Conservation (phyloP, 2,888 invertebrate genomes). For the Stramonita haemastoma region DNA sequence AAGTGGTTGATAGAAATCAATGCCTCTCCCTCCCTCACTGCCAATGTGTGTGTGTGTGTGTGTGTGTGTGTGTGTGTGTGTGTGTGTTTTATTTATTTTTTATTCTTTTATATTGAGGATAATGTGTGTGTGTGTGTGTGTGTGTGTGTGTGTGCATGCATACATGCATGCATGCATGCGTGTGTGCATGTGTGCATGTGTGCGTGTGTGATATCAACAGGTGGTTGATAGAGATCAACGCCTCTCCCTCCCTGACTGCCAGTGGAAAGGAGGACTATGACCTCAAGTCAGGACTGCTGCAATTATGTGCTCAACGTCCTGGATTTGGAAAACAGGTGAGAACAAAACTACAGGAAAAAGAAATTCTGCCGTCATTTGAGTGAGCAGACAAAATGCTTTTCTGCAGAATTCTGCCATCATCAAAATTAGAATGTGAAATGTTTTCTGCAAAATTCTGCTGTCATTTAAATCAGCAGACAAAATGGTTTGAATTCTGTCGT, state of each 20-base stretch:
- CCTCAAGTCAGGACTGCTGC: slow-evolving; percentile 81
- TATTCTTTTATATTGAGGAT: too few relatives aligned
- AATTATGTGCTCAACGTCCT: slow-evolving; percentile 82
- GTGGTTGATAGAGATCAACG: slow-evolving; percentile 83
- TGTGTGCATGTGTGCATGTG: background rate
- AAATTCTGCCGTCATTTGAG: too few relatives aligned
- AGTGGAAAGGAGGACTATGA: slow-evolving; percentile 82
- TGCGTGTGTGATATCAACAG: slow-evolving; percentile 61
- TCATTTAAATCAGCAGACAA: too few relatives aligned
- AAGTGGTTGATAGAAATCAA: slow-evolving; percentile 83
- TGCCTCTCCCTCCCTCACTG: slow-evolving; percentile 82
- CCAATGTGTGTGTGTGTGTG: too few relatives aligned
- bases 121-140: background rate
- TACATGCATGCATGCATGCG: background rate
- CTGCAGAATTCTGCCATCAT: too few relatives aligned
- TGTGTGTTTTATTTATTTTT: too few relatives aligned
- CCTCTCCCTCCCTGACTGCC: slow-evolving; percentile 82
- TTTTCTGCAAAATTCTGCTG: too few relatives aligned
- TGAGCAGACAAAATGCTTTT: too few relatives aligned
- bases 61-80: too few relatives aligned
- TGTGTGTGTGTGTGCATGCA: background rate
- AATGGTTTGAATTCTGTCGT: too few relatives aligned
- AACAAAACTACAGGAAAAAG: too few relatives aligned
- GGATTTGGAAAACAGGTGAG: slow-evolving; percentile 80
- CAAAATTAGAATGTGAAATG: too few relatives aligned